Evolutionary conservation across 2,888 invertebrate genomes (phyloP), one percentile per base, ranked within the genome.

Genomic region (Xestia ashworthii): DNA sequence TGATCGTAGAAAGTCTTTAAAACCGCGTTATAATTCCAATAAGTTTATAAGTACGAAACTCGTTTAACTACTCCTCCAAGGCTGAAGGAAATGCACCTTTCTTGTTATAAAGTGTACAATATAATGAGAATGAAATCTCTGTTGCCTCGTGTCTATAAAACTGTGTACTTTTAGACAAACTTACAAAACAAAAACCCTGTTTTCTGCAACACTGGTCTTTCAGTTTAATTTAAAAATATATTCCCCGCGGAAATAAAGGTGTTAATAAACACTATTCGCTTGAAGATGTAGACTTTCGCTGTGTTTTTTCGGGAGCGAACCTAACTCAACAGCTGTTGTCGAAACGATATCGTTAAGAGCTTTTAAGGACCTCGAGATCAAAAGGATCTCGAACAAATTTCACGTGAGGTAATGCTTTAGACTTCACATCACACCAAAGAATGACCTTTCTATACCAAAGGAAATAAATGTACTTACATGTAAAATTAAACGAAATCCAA

Each of bases 91-190:
- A 83, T 80, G 71, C 80, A 76, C 76, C 71, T 76, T 66, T 75
- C 69, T 76, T 83, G 84, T 83, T 80, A 72, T 74, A 86, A 74
- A 83, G 70, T 70, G 66, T 41, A 50, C 74, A 55, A 84, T 81
- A 81, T 85, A 83, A 86, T 77, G 72, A 85, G 65, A 75, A 84
- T 80, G 55, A 77, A 75, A 80, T 77, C 86, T 74, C 86, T 73
- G 72, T 72, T 71, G 87, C 67, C 60, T 81, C 80, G 70, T 83
- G 65, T 78, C 73, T 82, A 83, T 76, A 74, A 83, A 84, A 76
- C 80, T 70, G 62, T 73, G 74, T 66, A 65, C 38, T 22, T 70
- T 60, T 72, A 72, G 79, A 72, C 60, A 71, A 84, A 77, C 71
- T 71, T 58, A 71, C 71, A 68, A 46, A 67, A 83, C 74, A 58